phyloP scores from a whole-genome alignment of 2,888 invertebrate species.

The Sturmia bella region DNA sequence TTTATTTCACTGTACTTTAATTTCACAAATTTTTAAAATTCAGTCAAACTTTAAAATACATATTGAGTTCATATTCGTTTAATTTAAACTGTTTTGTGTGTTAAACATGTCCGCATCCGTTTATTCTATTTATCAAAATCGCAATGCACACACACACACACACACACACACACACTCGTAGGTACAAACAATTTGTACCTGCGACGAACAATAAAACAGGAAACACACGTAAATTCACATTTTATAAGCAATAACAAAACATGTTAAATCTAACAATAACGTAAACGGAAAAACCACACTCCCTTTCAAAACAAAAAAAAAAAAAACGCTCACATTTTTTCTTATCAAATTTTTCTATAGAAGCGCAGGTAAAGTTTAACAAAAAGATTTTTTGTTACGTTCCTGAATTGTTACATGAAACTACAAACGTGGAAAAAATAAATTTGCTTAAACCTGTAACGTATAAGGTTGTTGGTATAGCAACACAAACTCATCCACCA shows the following conservation, averaged over 20 bases:
- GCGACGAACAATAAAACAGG: constrained; percentile 62
- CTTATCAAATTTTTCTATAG: not conserved
- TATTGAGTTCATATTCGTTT: not conserved
- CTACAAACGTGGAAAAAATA: not conserved
- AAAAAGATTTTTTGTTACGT: constrained; percentile 49
- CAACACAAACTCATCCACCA: constrained; percentile 11
- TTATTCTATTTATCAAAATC: constrained; percentile 50
- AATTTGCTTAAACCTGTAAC: constrained; percentile 51
- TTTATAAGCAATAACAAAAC: constrained; percentile 65
- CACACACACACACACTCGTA: not conserved
- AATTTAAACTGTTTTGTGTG: constrained; percentile 25
- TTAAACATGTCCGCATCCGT: constrained; percentile 29
- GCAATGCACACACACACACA: not conserved
- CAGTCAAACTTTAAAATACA: not conserved
- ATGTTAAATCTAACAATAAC: constrained; percentile 64
- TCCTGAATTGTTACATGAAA: constrained; percentile 53
- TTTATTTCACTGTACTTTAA: not conserved
- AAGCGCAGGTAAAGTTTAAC: constrained; percentile 56
- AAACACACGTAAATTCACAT: constrained; percentile 66
- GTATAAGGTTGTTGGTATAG: not conserved
- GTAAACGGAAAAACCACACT: constrained; percentile 19
- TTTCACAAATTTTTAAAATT: constrained; percentile 5
- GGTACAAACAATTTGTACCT: constrained; percentile 9
- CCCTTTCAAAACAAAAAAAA: no score
- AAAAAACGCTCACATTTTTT: constrained; percentile 6